A percentile compares a stretch with the other conserved stretches of the same genome.
These are phyloP conservation scores for Proteles cristata DNA, from an alignment of 2,113 vertebrate species.

Conservation along the genomic window DNA sequence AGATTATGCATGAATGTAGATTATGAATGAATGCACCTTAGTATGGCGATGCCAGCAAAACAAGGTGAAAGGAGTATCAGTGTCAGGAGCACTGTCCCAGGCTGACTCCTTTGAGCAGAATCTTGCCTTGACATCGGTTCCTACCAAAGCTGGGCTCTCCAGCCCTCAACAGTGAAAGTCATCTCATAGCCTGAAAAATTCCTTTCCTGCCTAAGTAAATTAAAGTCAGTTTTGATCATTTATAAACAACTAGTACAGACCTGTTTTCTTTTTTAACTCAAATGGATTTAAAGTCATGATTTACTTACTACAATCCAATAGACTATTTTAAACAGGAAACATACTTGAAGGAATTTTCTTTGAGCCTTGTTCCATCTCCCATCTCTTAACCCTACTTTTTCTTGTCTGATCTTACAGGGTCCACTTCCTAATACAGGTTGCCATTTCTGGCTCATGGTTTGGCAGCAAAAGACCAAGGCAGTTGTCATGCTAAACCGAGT, in stretches of 20 bases:
- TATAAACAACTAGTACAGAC: background rate
- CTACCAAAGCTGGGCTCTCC: background rate
- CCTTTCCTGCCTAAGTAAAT: background rate
- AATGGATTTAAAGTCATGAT: background rate
- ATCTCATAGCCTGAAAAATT: background rate
- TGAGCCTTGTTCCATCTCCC: background rate
- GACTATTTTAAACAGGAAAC: background rate
- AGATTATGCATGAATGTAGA: accelerated
- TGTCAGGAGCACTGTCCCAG: background rate
- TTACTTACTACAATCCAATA: background rate
- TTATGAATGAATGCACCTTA: background rate
- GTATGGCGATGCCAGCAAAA: background rate
- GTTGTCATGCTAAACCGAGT: constrained; percentile 98
- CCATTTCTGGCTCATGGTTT: constrained; percentile 99
- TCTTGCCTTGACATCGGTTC: background rate
- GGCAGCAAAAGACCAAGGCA: constrained; percentile 97
- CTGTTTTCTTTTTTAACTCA: constrained; percentile 22
- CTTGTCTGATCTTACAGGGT: constrained; percentile 87
- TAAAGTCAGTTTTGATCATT: background rate
- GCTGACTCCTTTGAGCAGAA: background rate
- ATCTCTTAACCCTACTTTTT: constrained; percentile 42
- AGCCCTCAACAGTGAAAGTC: constrained; percentile 15
- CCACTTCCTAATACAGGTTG: constrained; percentile 97
- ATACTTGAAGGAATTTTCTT: background rate
- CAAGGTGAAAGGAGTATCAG: too few relatives aligned